A percentile compares a stretch with the other conserved stretches of the same genome.
Conservation (phyloP, 2,888 invertebrate species). For the Seira ritae region DNA sequence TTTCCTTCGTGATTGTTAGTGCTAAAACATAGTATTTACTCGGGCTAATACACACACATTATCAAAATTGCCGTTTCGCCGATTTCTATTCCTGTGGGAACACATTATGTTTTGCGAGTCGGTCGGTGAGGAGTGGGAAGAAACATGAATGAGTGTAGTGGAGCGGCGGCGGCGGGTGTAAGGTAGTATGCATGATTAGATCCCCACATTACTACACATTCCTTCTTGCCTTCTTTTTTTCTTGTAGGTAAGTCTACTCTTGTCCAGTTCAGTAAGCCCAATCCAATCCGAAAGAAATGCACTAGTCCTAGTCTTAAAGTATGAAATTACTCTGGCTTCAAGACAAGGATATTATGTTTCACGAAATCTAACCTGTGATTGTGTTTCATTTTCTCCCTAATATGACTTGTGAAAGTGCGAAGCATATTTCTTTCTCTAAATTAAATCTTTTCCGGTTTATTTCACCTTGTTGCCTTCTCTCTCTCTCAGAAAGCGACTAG, state of each 20-base stretch:
- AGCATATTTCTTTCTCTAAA: conserved; percentile 65
- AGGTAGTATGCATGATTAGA: background rate
- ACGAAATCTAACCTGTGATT: conserved; percentile 32
- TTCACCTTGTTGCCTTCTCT: conserved; percentile 64
- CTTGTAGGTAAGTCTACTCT: background rate
- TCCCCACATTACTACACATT: no score
- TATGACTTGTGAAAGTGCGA: conserved; percentile 61
- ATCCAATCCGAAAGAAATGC: no score
- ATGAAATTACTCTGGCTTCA: conserved; percentile 4
- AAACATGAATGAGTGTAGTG: background rate
- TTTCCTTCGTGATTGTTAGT: no score
- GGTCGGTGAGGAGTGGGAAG: background rate
- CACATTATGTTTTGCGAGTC: background rate
- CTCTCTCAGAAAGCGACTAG: conserved; percentile 6
- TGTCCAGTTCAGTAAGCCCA: no score
- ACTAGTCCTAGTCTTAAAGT: background rate
- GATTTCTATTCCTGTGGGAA: background rate
- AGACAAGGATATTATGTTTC: conserved; percentile 8
- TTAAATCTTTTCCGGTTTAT: conserved; percentile 67
- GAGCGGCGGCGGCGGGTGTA: background rate
- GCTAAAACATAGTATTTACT: no score
- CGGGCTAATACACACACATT: no score
- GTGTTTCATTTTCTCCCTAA: conserved; percentile 49
- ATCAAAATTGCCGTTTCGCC: no score
- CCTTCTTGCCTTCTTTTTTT: background rate